A percentile compares a stretch with the other conserved stretches of the same genome.
These are phyloP conservation scores for Mallateleia sp. DNA, from an alignment of 2,888 invertebrate genomes.

Conservation along the genomic window DNA sequence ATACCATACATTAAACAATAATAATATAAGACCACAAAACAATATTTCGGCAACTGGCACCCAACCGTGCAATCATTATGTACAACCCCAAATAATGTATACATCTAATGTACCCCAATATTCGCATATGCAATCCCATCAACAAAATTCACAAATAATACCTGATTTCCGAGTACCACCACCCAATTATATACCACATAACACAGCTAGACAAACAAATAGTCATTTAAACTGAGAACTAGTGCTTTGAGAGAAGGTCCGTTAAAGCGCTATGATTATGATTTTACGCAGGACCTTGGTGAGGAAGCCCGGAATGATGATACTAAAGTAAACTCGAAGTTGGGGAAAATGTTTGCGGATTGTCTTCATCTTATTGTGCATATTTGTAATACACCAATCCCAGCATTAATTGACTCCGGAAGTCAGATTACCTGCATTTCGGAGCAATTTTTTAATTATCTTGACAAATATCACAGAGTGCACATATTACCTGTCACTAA, in stretches of 20 bases:
- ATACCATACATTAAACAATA: too few relatives aligned
- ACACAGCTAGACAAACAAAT: background rate
- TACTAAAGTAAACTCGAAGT: too few relatives aligned
- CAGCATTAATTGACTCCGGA: slow-evolving; percentile 25
- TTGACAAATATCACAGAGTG: slow-evolving; percentile 2
- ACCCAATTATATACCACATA: background rate
- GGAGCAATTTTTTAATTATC: slow-evolving; percentile 34
- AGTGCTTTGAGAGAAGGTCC: slow-evolving; percentile 46
- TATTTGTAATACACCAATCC: slow-evolving; percentile 9
- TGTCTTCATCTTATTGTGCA: slow-evolving; percentile 18
- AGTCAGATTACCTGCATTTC: slow-evolving; percentile 44
- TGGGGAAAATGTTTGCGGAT: slow-evolving; percentile 29
- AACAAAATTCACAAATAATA: too few relatives aligned
- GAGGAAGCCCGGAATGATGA: background rate
- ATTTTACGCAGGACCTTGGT: slow-evolving; percentile 43
- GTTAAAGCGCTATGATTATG: slow-evolving; percentile 18
- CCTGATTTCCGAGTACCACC: too few relatives aligned
- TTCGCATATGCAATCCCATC: too few relatives aligned
- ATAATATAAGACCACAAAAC: too few relatives aligned
- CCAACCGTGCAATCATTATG: too few relatives aligned
- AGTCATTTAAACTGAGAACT: slow-evolving; percentile 34
- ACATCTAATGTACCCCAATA: too few relatives aligned
- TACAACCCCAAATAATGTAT: too few relatives aligned
- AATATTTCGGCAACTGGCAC: too few relatives aligned
- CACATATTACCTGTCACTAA: slow-evolving; percentile 7